Evolutionary conservation across 2,113 vertebrate species (phyloP), one percentile per base, ranked within the genome.

Genomic region (Sebastes schlegelii): DNA sequence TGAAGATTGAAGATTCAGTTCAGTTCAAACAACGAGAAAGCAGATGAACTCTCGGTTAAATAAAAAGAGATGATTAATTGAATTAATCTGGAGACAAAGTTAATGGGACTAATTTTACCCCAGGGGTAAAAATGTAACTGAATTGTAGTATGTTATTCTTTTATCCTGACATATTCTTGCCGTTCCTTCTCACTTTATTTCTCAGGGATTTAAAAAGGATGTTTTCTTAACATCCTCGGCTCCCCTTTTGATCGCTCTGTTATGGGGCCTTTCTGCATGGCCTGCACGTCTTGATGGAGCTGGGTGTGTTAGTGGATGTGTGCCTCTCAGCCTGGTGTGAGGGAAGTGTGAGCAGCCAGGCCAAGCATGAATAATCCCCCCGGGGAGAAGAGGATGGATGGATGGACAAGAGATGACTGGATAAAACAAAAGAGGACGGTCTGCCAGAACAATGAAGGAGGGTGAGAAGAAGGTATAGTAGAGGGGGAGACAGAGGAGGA

Each of bases 351-450:
- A 86, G 90, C 75, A 76, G 89, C 74, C 70, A 62, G 73, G 65
- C 79, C 83, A 55, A 85, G 84, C 91, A 57, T 93, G 85, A 92
- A 85, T 82, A 90, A 93, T 83, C 85, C 88, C 88, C 84, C 26
- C 23, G 1, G 77, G 78, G 81, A 75, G 73, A 63, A 57, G 58
- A 45, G 79, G 74, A 83, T 65, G 82, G 88, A 83, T 88, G 86
- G 77, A 67, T 86, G 80, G 91, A 82, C 86, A 86, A 78, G 81
- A 83, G 75, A 91, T 85, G 85, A 74, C 76, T 19, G 67, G 82
- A 77, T 88, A 82, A 90, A 90, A 90, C 86, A 91, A 77, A 74
- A 76, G 67, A 72, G 54, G 77, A 84, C 82, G 75, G 78, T 74
- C 79, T 89, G 85, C 75, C 87, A 90, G 74, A 88, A 85, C 74